Conservation (phyloP, 1,140 invertebrate species). For the Asobara japonica region DNA sequence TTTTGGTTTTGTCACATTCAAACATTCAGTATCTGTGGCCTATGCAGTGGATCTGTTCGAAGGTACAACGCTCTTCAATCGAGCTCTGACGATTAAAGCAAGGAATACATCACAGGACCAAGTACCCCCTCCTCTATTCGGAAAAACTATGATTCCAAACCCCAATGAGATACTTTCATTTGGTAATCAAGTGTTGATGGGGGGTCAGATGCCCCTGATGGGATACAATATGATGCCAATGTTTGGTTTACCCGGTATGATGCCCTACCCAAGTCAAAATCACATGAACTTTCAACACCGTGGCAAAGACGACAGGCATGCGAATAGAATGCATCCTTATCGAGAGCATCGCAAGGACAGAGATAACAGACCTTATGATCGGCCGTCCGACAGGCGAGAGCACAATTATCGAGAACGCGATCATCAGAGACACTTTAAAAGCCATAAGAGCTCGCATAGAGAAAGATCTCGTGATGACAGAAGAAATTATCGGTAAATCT, state of each 20-base stretch:
- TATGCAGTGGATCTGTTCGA: constrained; percentile 79
- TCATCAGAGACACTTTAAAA: background rate
- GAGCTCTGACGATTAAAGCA: constrained; percentile 60
- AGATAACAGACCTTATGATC: constrained; percentile 32
- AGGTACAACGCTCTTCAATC: constrained; percentile 70
- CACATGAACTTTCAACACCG: constrained; percentile 14
- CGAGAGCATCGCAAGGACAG: constrained; percentile 36
- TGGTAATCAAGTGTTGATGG: constrained; percentile 55
- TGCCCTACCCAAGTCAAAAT: constrained; percentile 36
- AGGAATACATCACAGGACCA: constrained; percentile 27
- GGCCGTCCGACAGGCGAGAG: background rate
- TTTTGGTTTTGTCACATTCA: constrained; percentile 81
- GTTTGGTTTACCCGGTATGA: constrained; percentile 33
- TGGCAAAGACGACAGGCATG: constrained; percentile 43
- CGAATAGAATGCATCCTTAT: constrained; percentile 48
- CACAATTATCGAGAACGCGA: background rate
- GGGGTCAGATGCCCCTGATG: constrained; percentile 36
- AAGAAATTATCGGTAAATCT: background rate
- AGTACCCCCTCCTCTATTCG: background rate
- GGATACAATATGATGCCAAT: constrained; percentile 27
- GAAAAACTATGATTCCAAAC: constrained; percentile 19
- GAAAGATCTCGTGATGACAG: background rate
- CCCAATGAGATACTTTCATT: constrained; percentile 43
- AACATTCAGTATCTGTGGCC: constrained; percentile 76
- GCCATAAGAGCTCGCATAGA: too few species aligned